Evolutionary conservation across 2,113 vertebrate species (phyloP).

Genomic region (Paratilapia polleni): DNA sequence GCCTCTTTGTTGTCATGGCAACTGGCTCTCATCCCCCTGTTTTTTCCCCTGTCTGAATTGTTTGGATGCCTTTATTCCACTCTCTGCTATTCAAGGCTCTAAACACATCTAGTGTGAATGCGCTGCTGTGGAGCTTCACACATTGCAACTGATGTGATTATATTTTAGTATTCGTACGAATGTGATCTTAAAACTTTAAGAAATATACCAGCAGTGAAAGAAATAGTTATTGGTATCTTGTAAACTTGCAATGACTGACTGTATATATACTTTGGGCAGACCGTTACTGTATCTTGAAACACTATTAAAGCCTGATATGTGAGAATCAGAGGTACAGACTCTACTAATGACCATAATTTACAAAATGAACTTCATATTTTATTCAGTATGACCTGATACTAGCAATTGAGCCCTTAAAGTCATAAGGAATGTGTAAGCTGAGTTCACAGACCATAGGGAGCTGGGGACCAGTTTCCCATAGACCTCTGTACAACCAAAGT

Average conservation of each 20-base stretch:
- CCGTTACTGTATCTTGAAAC: neutral
- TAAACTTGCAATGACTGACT: neutral
- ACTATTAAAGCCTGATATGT: neutral
- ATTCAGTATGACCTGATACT: no score
- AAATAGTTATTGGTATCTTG: neutral
- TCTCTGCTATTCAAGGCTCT: neutral
- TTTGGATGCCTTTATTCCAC: constrained; percentile 26
- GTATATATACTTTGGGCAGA: neutral
- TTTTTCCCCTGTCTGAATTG: constrained; percentile 1
- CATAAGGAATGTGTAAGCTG: neutral
- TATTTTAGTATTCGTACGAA: constrained; percentile 5
- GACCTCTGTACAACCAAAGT: neutral
- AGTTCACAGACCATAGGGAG: neutral
- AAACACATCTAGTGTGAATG: neutral
- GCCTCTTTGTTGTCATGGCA: constrained; percentile 58
- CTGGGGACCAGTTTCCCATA: neutral
- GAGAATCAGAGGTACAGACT: neutral
- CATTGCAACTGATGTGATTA: constrained; percentile 3
- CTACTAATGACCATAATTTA: neutral
- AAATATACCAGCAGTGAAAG: neutral
- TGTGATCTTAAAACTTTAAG: neutral
- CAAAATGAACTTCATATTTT: neutral
- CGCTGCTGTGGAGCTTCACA: constrained; percentile 4
- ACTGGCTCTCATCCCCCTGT: neutral
- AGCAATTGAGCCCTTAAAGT: neutral